These are phyloP conservation scores for Papilio aristodemus DNA, from an alignment of 1,140 invertebrate species.

Conservation along the genomic window DNA sequence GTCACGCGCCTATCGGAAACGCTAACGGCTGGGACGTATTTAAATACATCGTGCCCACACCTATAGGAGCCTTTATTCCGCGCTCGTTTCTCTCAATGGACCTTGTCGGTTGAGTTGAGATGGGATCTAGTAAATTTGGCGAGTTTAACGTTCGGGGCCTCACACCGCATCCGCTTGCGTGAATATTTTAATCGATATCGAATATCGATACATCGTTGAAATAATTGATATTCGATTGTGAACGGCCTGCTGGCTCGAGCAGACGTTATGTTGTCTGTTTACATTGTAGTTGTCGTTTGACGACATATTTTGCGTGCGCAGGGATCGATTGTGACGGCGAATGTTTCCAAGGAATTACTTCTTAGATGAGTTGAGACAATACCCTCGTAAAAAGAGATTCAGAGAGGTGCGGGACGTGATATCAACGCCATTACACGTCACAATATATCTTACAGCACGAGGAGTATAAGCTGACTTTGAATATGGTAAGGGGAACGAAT, in stretches of 20 bases:
- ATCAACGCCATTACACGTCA: background rate
- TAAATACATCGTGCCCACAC: conserved; percentile 58
- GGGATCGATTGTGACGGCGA: conserved; percentile 4
- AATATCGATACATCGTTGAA: background rate
- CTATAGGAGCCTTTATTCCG: conserved; percentile 44
- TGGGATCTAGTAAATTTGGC: conserved; percentile 20
- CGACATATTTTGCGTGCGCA: conserved; percentile 26
- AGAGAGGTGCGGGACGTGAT: background rate
- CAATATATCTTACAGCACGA: background rate
- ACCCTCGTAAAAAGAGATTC: background rate
- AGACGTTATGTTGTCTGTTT: conserved; percentile 21
- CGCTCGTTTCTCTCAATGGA: conserved; percentile 34
- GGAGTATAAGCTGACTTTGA: conserved; percentile 3
- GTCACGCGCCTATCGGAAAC: conserved; percentile 76
- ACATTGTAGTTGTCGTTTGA: conserved; percentile 5
- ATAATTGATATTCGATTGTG: conserved; percentile 21
- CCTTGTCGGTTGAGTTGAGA: conserved; percentile 13
- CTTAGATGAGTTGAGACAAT: conserved; percentile 1
- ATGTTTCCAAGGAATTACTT: conserved; percentile 7
- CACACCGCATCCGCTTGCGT: conserved; percentile 1
- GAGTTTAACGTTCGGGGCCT: conserved; percentile 12
- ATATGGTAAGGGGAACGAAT: background rate
- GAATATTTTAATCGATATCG: background rate
- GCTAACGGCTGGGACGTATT: conserved; percentile 66
- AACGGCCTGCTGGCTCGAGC: background rate